These are phyloP conservation scores for Triplophysa yarkandensis DNA, from an alignment of 2,797 vertebrate species.

Conservation along the genomic window DNA sequence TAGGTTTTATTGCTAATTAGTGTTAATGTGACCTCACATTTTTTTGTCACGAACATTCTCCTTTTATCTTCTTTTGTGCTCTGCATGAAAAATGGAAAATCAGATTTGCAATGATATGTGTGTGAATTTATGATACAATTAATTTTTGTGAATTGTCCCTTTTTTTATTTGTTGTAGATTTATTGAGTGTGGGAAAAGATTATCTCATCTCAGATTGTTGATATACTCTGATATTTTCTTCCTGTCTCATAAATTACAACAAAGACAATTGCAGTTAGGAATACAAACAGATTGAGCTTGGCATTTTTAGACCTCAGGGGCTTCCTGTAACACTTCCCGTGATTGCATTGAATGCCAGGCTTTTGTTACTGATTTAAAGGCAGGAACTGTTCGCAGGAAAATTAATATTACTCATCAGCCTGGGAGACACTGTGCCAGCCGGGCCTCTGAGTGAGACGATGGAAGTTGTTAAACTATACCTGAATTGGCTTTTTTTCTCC, in stretches of 20 bases:
- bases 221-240: conserved; percentile 44
- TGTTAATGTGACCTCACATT: too few species aligned
- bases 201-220: conserved; percentile 25
- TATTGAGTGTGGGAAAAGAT: conserved; percentile 40
- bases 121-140: too few species aligned
- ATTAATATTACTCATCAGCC: conserved; percentile 49
- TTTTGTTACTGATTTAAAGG: conserved; percentile 51
- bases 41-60: too few species aligned
- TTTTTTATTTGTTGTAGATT: conserved; percentile 15
- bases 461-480: conserved; percentile 10
- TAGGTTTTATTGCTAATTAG: too few species aligned
- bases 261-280: conserved; percentile 29
- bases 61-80: too few species aligned
- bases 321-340: conserved; percentile 72
- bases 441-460: conserved; percentile 14
- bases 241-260: conserved; percentile 34
- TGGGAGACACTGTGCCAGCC: conserved; percentile 28
- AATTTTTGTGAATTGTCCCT: too few species aligned
- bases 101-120: too few species aligned
- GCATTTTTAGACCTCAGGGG: conserved; percentile 51
- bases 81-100: too few species aligned
- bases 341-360: conserved; percentile 61
- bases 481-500: background rate
- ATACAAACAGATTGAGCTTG: conserved; percentile 54
- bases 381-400: conserved; percentile 35